These are phyloP conservation scores for Octopus sinensis DNA, from an alignment of 1,140 invertebrate genomes.

Conservation along the genomic window DNA sequence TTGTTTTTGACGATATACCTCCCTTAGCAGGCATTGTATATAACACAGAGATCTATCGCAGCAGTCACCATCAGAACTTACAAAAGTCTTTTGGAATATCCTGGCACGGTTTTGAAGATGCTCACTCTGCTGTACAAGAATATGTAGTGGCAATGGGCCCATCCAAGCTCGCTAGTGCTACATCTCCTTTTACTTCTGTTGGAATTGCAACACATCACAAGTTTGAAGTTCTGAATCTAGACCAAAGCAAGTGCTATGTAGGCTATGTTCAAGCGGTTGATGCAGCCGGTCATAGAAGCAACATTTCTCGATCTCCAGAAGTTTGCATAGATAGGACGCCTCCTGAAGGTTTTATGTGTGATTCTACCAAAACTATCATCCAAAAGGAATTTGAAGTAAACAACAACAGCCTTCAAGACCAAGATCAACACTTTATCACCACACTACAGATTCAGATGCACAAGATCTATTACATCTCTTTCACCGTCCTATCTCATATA, in stretches of 20 bases:
- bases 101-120: conserved; percentile 34
- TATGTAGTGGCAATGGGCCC: conserved; percentile 26
- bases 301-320: conserved; percentile 14
- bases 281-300: conserved; percentile 29
- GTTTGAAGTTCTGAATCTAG: conserved; percentile 4
- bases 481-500: not conserved
- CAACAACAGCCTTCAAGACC: not conserved
- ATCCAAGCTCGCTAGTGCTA: not conserved
- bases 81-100: conserved; percentile 21
- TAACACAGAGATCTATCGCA: conserved; percentile 24
- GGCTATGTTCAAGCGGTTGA: conserved; percentile 30
- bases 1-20: conserved; percentile 26
- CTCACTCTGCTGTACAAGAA: conserved; percentile 25
- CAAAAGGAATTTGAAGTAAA: not conserved
- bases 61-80: conserved; percentile 16
- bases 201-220: conserved; percentile 18
- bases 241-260: conserved; percentile 23
- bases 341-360: conserved; percentile 23
- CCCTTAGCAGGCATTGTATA: conserved; percentile 29
- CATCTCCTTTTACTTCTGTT: not conserved
- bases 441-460: not conserved
- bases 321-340: conserved; percentile 29
- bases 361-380: not conserved
- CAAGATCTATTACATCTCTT: not conserved
- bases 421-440: not conserved